Evolutionary conservation across 2,113 vertebrate genomes (phyloP).

Genomic region (Patagioenas fasciata): DNA sequence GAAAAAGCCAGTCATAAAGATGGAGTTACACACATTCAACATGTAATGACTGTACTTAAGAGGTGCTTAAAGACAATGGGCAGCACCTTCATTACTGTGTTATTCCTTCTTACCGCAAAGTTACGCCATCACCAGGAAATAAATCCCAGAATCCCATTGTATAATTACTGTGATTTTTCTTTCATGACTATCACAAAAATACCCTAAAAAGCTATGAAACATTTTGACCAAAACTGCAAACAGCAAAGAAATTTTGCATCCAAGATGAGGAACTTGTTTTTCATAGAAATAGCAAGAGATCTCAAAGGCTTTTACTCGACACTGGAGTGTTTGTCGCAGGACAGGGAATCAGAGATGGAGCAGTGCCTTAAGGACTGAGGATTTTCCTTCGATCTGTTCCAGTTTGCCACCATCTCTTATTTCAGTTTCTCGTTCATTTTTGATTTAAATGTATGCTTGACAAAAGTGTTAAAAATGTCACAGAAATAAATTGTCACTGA

Average conservation of each 20-base stretch:
- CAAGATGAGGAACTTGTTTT: neutral
- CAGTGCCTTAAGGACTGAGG: neutral
- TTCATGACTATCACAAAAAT: neutral
- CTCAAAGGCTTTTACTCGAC: neutral
- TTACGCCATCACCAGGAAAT: neutral
- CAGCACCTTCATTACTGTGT: neutral
- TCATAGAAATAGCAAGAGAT: neutral
- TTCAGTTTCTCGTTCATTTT: constrained; percentile 8
- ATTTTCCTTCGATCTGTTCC: neutral
- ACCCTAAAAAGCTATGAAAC: neutral
- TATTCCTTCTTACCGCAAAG: neutral
- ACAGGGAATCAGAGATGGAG: neutral
- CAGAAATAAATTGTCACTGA: neutral
- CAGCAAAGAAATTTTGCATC: neutral
- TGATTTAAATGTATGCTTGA: constrained; percentile 21
- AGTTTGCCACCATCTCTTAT: neutral
- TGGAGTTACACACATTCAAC: neutral
- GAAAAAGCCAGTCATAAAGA: neutral
- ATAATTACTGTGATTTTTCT: neutral
- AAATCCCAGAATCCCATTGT: neutral
- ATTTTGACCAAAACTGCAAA: neutral
- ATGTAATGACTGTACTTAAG: constrained; percentile 36
- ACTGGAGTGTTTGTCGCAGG: neutral
- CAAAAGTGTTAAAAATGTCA: constrained; percentile 28
- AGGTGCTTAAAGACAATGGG: constrained; percentile 21